Conservation (phyloP, 2,113 vertebrate species). For the Prunella fulvescens region DNA sequence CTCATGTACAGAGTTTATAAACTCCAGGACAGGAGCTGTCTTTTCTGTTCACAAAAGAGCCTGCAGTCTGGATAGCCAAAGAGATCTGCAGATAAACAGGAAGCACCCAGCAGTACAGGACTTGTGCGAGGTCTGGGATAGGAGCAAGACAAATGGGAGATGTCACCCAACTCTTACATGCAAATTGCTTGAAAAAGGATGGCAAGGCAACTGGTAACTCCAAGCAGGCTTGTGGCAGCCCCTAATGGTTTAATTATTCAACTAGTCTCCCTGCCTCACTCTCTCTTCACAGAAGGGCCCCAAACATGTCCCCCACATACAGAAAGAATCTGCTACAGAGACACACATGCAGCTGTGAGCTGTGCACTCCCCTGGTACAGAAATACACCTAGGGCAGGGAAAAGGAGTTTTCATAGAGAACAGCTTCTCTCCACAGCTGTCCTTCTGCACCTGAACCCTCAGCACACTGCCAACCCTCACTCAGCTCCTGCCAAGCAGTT, state of each 20-base stretch:
- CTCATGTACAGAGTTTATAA: neutral
- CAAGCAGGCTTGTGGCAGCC: neutral
- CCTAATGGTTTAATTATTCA: neutral
- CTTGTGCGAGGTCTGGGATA: neutral
- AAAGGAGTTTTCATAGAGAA: neutral
- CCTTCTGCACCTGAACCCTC: neutral
- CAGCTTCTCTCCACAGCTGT: neutral
- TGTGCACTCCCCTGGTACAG: no score
- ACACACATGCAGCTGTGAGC: neutral
- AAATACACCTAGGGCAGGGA: neutral
- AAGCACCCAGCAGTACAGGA: neutral
- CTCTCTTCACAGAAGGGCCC: neutral
- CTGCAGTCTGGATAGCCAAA: neutral
- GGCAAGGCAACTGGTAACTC: neutral
- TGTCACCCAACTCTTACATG: neutral
- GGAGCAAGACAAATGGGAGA: neutral
- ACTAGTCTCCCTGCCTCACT: neutral
- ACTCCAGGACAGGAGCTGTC: neutral
- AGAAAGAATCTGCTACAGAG: neutral
- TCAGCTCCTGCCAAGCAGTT: neutral
- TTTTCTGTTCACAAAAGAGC: neutral
- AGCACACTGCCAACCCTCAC: neutral
- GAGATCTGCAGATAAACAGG: neutral
- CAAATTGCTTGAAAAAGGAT: neutral
- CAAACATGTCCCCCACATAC: neutral